A percentile compares a stretch with the other conserved stretches of the same genome.
These are phyloP conservation scores for Drosophila tanythrix DNA, from an alignment of 2,888 invertebrate genomes.

Conservation along the genomic window DNA sequence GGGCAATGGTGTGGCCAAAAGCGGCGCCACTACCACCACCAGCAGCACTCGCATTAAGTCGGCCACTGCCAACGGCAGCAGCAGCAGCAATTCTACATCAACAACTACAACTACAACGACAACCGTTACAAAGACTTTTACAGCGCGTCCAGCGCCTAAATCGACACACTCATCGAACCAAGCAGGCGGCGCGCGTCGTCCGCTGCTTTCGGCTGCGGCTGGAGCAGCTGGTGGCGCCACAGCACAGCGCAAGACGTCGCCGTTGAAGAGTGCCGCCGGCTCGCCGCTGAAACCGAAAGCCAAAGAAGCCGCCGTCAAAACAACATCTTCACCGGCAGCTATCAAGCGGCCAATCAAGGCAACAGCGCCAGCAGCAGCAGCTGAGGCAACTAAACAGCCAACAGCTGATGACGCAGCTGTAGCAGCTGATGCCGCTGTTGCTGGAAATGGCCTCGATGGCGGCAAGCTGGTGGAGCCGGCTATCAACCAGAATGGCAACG, in stretches of 20 bases:
- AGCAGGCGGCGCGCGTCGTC: conserved; percentile 59
- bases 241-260: conserved; percentile 69
- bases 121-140: conserved; percentile 77
- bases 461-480: conserved; percentile 21
- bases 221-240: conserved; percentile 17
- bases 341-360: conserved; percentile 34
- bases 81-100: conserved; percentile 24
- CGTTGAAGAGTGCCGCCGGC: conserved; percentile 56
- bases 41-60: conserved; percentile 53
- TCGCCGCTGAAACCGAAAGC: conserved; percentile 71
- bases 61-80: conserved; percentile 38
- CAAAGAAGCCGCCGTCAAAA: conserved; percentile 66
- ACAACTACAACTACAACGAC: conserved; percentile 54
- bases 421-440: conserved; percentile 12
- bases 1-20: conserved; percentile 56
- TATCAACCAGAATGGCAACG: conserved; percentile 52
- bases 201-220: conserved; percentile 27
- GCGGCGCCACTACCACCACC: conserved; percentile 14
- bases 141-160: conserved; percentile 82
- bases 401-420: conserved; percentile 6
- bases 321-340: conserved; percentile 60
- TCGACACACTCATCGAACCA: conserved; percentile 59
- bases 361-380: conserved; percentile 8
- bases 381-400: conserved; percentile 6
- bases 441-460: conserved; percentile 50